Evolutionary conservation across 2,113 vertebrate genomes (phyloP).

Genomic region (Spea multiplicata): DNA sequence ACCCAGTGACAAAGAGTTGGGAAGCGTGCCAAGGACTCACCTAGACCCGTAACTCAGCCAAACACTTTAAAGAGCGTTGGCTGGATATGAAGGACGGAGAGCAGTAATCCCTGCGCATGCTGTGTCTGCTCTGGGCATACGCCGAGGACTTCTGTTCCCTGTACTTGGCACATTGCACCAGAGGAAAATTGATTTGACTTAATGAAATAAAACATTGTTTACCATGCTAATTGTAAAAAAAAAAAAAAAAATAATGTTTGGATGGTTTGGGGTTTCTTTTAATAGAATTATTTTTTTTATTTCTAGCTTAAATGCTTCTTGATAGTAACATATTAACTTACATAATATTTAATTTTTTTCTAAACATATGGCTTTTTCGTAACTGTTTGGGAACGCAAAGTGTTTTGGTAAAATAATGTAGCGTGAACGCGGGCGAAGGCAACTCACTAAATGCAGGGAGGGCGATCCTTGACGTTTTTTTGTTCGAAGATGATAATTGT

Average conservation of each 20-base stretch:
- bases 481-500: slow-evolving; percentile 12
- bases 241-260: neutral
- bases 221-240: slow-evolving; percentile 19
- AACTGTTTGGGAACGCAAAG: slow-evolving; percentile 3
- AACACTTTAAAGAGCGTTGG: slow-evolving; percentile 2
- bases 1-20: no score
- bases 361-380: slow-evolving; percentile 20
- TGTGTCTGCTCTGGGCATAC: slow-evolving; percentile 33
- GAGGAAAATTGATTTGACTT: slow-evolving; percentile 32
- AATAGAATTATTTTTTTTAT: slow-evolving; percentile 1
- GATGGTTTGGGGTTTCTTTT: neutral
- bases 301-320: neutral
- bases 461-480: neutral
- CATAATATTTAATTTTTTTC: slow-evolving; percentile 24
- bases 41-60: neutral
- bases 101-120: slow-evolving; percentile 27
- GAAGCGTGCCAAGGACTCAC: neutral
- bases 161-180: slow-evolving; percentile 23
- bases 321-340: neutral
- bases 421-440: neutral
- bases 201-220: slow-evolving; percentile 29
- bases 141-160: slow-evolving; percentile 15
- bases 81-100: neutral
- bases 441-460: neutral
- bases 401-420: slow-evolving; percentile 9